Evolutionary conservation across 1,140 invertebrate species (phyloP).

Genomic region (Zaprionus africanus): DNA sequence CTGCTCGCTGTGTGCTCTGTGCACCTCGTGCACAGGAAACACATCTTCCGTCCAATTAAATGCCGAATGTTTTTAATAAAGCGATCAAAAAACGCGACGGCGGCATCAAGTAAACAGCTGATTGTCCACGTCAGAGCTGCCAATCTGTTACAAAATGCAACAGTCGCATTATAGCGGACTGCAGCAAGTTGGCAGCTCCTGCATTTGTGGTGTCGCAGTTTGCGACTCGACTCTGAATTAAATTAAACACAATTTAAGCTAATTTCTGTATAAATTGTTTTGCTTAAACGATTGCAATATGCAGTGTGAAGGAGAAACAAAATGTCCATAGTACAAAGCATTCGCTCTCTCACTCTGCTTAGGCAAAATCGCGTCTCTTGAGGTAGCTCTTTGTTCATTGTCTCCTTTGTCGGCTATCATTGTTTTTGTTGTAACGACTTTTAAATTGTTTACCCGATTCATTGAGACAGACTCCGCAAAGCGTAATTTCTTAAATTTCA

Average conservation of each 20-base stretch:
- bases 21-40: conserved; percentile 54
- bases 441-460: conserved; percentile 1
- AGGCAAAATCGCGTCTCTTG: neutral
- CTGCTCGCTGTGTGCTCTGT: conserved; percentile 39
- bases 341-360: neutral
- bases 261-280: conserved; percentile 43
- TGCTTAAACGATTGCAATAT: conserved; percentile 33
- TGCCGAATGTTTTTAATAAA: conserved; percentile 30
- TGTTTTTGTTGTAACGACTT: conserved; percentile 25
- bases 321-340: neutral
- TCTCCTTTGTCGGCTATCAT: neutral
- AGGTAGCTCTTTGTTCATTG: conserved; percentile 10
- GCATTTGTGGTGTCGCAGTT: neutral
- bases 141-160: conserved; percentile 28
- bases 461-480: neutral
- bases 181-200: conserved; percentile 7
- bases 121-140: neutral
- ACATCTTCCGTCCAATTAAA: conserved; percentile 31
- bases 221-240: conserved; percentile 51
- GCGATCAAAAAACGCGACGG: conserved; percentile 19
- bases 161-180: neutral
- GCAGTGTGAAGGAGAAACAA: conserved; percentile 7
- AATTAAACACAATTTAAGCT: conserved; percentile 68
- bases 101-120: conserved; percentile 44
- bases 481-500: conserved; percentile 4